phyloP scores from a whole-genome alignment of 2,113 vertebrate genomes.

The Lonchura striata region DNA sequence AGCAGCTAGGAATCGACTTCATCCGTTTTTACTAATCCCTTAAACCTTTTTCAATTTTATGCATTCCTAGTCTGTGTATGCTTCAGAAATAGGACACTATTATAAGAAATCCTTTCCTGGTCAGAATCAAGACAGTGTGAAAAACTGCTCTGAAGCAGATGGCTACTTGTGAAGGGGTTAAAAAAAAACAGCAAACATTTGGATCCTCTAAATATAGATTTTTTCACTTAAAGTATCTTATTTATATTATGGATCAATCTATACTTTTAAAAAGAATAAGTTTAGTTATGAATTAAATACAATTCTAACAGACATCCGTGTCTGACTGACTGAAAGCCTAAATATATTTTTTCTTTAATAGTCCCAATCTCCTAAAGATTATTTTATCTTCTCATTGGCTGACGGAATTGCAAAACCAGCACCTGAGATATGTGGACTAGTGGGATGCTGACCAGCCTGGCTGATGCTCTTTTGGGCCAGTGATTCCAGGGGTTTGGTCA shows the following conservation, averaged over 20 bases:
- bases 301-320: not conserved
- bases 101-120: slow-evolving; percentile 10
- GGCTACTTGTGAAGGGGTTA: not conserved
- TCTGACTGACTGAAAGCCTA: not conserved
- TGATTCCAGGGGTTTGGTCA: not conserved
- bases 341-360: not conserved
- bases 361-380: not conserved
- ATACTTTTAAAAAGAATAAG: not conserved
- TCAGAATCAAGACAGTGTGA: slow-evolving; percentile 10
- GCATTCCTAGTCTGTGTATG: not conserved
- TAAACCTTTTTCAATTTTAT: not conserved
- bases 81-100: slow-evolving; percentile 10
- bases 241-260: not conserved
- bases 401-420: not conserved
- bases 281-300: not conserved
- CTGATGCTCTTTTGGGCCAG: not conserved
- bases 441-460: not conserved
- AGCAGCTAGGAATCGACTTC: not conserved
- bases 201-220: not conserved
- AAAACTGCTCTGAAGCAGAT: slow-evolving; percentile 29
- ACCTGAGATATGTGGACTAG: not conserved
- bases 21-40: not conserved
- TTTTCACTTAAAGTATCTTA: not conserved
- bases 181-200: not conserved
- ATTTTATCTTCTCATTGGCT: not conserved